Percentiles rank a stretch among this genome's conserved stretches.
These are phyloP conservation scores for Enteromius paludinosus DNA, from an alignment of 2,797 vertebrate genomes.

Conservation along the genomic window DNA sequence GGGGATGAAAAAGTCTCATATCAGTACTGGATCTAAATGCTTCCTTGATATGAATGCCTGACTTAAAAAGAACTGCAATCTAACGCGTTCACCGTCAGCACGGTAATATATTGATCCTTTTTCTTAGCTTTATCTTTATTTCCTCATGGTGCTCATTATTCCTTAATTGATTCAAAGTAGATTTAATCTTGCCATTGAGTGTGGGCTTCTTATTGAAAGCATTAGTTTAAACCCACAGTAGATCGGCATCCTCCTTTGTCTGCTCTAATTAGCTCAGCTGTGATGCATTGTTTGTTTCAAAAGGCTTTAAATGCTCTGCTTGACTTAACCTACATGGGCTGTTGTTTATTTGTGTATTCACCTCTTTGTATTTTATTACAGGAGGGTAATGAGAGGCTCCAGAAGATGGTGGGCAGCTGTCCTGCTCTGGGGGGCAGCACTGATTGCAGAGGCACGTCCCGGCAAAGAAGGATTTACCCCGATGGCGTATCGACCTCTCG, in stretches of 20 bases:
- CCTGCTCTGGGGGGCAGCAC: constrained; percentile 80
- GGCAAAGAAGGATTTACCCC: constrained; percentile 79
- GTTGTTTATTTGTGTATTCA: constrained; percentile 52
- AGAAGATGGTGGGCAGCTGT: constrained; percentile 78
- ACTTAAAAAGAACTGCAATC: constrained; percentile 46
- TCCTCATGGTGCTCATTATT: constrained; percentile 71
- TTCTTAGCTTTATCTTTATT: constrained; percentile 73
- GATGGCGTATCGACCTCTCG: constrained; percentile 81
- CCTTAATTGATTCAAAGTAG: constrained; percentile 77
- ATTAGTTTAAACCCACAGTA: constrained; percentile 71
- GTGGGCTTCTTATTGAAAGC: constrained; percentile 73
- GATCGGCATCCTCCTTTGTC: constrained; percentile 70
- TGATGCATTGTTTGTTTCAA: constrained; percentile 70
- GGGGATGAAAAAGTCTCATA: neutral
- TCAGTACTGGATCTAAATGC: neutral
- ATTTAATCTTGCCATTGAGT: constrained; percentile 73
- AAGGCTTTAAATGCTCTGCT: constrained; percentile 60
- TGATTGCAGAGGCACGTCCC: constrained; percentile 80
- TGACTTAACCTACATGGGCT: neutral
- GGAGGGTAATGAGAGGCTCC: constrained; percentile 83
- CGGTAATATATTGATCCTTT: constrained; percentile 71
- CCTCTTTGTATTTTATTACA: constrained; percentile 75
- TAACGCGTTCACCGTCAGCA: constrained; percentile 71
- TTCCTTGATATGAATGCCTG: neutral
- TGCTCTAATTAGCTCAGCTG: constrained; percentile 72